Percentiles rank a stretch among this genome's conserved stretches.
Conservation (phyloP, 2,888 invertebrate genomes). For the Papilio elwesi region DNA sequence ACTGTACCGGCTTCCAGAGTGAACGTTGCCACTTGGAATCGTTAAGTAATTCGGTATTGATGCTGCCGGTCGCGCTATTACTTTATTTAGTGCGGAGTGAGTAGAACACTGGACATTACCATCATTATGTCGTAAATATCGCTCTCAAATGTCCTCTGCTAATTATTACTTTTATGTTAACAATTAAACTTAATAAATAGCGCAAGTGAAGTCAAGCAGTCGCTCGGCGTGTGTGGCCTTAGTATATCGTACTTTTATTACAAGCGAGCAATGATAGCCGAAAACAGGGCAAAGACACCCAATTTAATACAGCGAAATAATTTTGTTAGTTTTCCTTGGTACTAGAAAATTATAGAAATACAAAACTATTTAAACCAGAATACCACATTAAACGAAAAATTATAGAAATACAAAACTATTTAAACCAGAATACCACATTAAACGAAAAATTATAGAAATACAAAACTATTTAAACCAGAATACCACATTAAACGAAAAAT, state of each 20-base stretch:
- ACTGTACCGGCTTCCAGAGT: constrained; percentile 64
- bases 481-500: too few relatives aligned
- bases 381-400: too few relatives aligned
- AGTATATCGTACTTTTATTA: neutral
- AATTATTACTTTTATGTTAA: constrained; percentile 45
- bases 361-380: neutral
- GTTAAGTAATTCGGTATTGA: constrained; percentile 63
- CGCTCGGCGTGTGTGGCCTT: constrained; percentile 45
- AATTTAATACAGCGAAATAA: neutral
- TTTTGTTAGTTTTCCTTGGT: too few relatives aligned
- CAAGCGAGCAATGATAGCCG: neutral
- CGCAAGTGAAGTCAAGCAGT: constrained; percentile 15
- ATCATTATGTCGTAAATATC: constrained; percentile 50
- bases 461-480: too few relatives aligned
- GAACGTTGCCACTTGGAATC: constrained; percentile 55
- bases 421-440: too few relatives aligned
- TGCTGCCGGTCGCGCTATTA: constrained; percentile 51
- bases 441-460: too few relatives aligned
- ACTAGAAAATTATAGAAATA: too few relatives aligned
- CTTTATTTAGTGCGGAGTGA: constrained; percentile 23
- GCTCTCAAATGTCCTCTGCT: constrained; percentile 46
- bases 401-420: too few relatives aligned
- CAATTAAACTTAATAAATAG: constrained; percentile 46
- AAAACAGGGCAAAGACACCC: neutral
- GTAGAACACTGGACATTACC: constrained; percentile 37